These are phyloP conservation scores for Corythoichthys haematopterus DNA, from an alignment of 2,113 vertebrate genomes.

Conservation along the genomic window DNA sequence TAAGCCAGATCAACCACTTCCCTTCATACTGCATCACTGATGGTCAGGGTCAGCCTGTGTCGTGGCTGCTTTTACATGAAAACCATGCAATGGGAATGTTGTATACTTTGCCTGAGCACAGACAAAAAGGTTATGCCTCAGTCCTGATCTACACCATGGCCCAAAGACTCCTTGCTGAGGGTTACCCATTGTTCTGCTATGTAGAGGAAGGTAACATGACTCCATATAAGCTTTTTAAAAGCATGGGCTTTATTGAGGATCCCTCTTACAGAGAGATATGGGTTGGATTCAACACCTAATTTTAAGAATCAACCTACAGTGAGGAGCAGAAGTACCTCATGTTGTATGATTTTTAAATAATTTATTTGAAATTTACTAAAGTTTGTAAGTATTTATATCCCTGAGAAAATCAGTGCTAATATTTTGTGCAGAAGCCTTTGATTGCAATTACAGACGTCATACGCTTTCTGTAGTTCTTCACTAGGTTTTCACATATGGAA, in stretches of 20 bases:
- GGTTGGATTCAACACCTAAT: neutral
- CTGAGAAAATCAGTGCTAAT: no score
- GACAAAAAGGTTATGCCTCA: constrained; percentile 5
- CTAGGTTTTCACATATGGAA: no score
- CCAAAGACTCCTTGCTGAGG: neutral
- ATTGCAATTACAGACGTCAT: no score
- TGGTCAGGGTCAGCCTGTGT: constrained; percentile 1
- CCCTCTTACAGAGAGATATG: constrained; percentile 6
- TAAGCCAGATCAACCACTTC: neutral
- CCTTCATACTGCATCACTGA: constrained; percentile 10
- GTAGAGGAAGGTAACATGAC: neutral
- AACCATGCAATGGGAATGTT: constrained; percentile 1
- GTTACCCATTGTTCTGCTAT: constrained; percentile 7
- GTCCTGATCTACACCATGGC: constrained; percentile 2
- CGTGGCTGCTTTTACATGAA: constrained; percentile 6
- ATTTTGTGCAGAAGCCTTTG: no score
- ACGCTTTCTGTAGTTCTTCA: no score
- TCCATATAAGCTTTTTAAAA: constrained; percentile 1
- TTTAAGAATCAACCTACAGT: neutral
- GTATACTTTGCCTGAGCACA: constrained; percentile 8
- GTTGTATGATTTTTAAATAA: no score
- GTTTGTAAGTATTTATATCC: no score
- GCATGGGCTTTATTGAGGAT: constrained; percentile 1
- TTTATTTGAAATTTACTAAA: no score
- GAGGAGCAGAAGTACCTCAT: no score